Evolutionary conservation across 1,140 invertebrate genomes (phyloP).

Genomic region (Heliconius hermathena): DNA sequence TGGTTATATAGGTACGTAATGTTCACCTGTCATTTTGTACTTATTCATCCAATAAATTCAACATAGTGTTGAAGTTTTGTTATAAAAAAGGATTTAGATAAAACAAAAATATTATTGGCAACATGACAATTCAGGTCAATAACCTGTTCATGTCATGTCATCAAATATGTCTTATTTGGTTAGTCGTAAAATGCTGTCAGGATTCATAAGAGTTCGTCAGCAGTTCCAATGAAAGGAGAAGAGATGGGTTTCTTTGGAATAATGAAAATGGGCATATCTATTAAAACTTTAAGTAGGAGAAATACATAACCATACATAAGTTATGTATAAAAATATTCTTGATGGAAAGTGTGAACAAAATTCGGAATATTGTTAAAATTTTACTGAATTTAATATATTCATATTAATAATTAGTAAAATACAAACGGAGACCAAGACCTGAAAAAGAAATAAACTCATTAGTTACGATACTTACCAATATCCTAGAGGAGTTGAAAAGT

Average conservation of each 20-base stretch:
- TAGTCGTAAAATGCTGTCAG: not conserved
- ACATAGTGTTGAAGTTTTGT: not conserved
- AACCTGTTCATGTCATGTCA: not conserved
- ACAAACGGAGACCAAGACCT: not conserved
- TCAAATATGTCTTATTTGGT: not conserved
- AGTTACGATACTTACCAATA: not conserved
- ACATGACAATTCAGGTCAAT: not conserved
- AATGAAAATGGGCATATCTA: not conserved
- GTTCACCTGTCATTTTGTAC: constrained; percentile 25
- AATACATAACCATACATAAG: too few relatives aligned
- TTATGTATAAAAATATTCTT: not conserved
- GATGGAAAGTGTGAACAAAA: not conserved
- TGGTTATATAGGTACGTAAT: constrained; percentile 27
- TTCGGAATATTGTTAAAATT: not conserved
- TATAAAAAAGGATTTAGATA: not conserved
- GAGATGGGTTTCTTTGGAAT: not conserved
- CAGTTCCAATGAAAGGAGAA: not conserved
- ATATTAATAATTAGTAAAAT: not conserved
- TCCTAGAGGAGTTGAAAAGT: constrained; percentile 17
- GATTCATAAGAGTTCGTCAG: not conserved
- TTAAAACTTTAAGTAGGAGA: too few relatives aligned
- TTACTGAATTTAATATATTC: not conserved
- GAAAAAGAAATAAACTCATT: not conserved
- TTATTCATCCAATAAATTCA: not conserved
- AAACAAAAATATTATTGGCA: not conserved